A percentile compares a stretch with the other conserved stretches of the same genome.
Evolutionary conservation across 2,888 invertebrate genomes (phyloP).

Genomic region (Mesorhabditis sp.): DNA sequence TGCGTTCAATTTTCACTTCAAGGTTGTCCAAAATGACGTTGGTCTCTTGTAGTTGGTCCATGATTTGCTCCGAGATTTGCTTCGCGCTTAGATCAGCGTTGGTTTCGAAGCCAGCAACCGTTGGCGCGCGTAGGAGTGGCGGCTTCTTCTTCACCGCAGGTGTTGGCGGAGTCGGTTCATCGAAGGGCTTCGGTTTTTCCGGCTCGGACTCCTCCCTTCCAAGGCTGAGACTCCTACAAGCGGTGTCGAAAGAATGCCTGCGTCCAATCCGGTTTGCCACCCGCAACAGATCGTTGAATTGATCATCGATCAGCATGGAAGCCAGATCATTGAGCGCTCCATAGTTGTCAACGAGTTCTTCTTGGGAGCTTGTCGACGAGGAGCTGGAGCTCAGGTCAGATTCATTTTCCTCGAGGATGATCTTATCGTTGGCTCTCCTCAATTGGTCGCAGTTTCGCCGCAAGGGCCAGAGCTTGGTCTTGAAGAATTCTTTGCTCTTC

Average conservation of each 20-base stretch:
- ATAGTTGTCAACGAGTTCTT: neutral
- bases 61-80: neutral
- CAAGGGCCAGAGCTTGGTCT: constrained; percentile 4
- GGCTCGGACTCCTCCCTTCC: neutral
- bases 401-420: constrained; percentile 4
- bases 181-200: neutral
- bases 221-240: neutral
- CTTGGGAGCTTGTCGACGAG: neutral
- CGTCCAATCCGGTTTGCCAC: constrained; percentile 1
- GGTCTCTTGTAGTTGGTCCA: neutral
- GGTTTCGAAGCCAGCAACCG: constrained; percentile 2
- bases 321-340: neutral
- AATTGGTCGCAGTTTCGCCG: neutral
- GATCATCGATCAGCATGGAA: neutral
- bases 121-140: neutral
- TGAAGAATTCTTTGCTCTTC: constrained; percentile 5
- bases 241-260: neutral
- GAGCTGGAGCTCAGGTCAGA: neutral
- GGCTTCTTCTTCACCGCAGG: neutral
- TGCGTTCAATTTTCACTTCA: neutral
- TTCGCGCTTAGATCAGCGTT: neutral
- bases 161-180: neutral
- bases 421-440: neutral
- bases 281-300: neutral
- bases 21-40: neutral